A percentile compares a stretch with the other conserved stretches of the same genome.
Conservation (phyloP, 2,113 vertebrate genomes). For the Mustela lutreola region DNA sequence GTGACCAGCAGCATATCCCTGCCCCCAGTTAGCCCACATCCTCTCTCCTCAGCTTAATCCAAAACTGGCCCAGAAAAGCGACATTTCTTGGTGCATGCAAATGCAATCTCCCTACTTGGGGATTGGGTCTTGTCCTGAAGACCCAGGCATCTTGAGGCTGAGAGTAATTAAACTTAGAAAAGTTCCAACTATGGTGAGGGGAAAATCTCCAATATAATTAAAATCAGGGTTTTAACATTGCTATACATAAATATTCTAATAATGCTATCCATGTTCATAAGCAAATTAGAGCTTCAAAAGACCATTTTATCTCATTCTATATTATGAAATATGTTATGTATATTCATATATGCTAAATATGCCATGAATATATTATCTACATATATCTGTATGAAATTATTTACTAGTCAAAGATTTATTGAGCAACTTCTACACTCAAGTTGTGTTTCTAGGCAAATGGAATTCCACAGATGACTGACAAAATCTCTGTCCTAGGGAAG, state of each 20-base stretch:
- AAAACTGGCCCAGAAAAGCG: not conserved
- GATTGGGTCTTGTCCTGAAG: not conserved
- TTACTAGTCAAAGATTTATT: not conserved
- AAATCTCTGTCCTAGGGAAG: not conserved
- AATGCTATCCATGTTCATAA: conserved; percentile 1
- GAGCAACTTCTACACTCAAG: not conserved
- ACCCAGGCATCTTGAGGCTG: not conserved
- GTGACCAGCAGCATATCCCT: not conserved
- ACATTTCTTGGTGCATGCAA: not conserved
- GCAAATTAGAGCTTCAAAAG: not conserved
- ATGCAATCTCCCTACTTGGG: not conserved
- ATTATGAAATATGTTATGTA: not conserved
- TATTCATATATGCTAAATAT: not conserved
- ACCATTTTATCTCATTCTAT: not conserved
- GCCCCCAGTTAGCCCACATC: not conserved
- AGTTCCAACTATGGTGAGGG: not conserved
- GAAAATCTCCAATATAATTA: not conserved
- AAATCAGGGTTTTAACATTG: conserved; percentile 9
- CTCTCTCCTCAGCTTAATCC: not conserved
- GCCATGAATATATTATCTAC: not conserved
- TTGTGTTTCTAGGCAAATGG: not conserved
- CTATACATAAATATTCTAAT: not conserved
- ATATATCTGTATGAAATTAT: not conserved
- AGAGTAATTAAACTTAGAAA: not conserved
- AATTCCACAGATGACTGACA: not conserved